phyloP scores from a whole-genome alignment of 1,140 invertebrate genomes.

The Ceratitis capitata region DNA sequence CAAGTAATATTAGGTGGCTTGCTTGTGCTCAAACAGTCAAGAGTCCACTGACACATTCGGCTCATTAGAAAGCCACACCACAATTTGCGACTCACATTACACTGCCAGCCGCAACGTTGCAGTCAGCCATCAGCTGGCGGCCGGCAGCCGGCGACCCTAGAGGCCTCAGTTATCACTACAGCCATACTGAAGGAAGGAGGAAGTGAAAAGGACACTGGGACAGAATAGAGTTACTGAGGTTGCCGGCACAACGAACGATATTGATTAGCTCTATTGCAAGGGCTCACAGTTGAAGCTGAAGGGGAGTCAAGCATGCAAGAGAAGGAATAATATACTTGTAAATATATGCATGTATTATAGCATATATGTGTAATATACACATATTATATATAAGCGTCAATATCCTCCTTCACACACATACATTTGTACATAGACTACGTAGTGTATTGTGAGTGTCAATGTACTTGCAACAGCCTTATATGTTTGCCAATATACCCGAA shows the following conservation, averaged over 20 bases:
- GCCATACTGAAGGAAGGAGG: neutral
- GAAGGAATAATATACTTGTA: too few species aligned
- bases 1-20: too few species aligned
- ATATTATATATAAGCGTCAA: neutral
- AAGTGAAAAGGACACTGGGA: neutral
- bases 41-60: neutral
- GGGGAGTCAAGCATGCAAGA: neutral
- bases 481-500: neutral
- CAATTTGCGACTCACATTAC: conserved; percentile 5
- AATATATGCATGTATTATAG: neutral
- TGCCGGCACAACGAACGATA: neutral
- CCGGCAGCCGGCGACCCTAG: neutral
- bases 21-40: neutral
- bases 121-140: neutral
- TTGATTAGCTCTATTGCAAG: neutral
- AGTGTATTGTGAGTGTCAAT: neutral
- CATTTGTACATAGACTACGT: neutral
- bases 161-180: neutral
- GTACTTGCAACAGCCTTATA: conserved; percentile 13
- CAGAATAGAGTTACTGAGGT: neutral
- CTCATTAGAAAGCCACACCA: conserved; percentile 33
- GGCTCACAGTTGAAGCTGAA: neutral
- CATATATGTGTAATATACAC: neutral
- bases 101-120: neutral
- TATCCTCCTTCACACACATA: neutral